phyloP scores from a whole-genome alignment of 92 coral and sea anemone species.

The Blastomussa wellsi region DNA sequence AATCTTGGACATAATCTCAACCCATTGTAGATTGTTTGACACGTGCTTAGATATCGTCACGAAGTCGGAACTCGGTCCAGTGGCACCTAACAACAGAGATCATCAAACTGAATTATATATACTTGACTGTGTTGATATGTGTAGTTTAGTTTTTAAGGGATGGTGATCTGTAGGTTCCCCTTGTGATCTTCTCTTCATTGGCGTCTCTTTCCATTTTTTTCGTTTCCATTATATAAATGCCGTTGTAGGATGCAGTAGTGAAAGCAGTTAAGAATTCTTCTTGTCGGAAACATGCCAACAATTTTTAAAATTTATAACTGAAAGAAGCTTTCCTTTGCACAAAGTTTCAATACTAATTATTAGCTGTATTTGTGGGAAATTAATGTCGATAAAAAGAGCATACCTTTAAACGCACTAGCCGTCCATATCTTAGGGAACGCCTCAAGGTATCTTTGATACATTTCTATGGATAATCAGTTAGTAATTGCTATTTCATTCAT shows the following conservation, averaged over 20 bases:
- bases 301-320: not conserved
- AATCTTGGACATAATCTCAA: slow-evolving; percentile 66
- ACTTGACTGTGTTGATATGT: not conserved
- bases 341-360: not conserved
- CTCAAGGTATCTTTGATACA: slow-evolving; percentile 79
- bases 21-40: slow-evolving; percentile 86
- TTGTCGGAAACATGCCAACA: too few relatives aligned
- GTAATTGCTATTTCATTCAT: not conserved
- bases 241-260: not conserved
- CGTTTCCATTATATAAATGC: too few relatives aligned
- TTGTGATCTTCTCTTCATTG: not conserved
- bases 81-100: slow-evolving; percentile 61
- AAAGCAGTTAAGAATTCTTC: too few relatives aligned
- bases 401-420: slow-evolving; percentile 94
- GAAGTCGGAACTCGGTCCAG: slow-evolving; percentile 69
- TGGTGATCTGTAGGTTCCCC: not conserved
- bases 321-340: not conserved
- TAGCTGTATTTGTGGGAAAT: not conserved
- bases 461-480: slow-evolving; percentile 46
- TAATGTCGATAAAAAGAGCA: not conserved
- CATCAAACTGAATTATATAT: not conserved
- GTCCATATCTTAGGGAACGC: slow-evolving; percentile 94
- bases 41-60: slow-evolving; percentile 88
- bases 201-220: not conserved
- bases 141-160: too few relatives aligned